Percentiles rank a stretch among this genome's conserved stretches.
Evolutionary conservation across 2,888 invertebrate genomes (phyloP).

Genomic region (Drosophila robusta): DNA sequence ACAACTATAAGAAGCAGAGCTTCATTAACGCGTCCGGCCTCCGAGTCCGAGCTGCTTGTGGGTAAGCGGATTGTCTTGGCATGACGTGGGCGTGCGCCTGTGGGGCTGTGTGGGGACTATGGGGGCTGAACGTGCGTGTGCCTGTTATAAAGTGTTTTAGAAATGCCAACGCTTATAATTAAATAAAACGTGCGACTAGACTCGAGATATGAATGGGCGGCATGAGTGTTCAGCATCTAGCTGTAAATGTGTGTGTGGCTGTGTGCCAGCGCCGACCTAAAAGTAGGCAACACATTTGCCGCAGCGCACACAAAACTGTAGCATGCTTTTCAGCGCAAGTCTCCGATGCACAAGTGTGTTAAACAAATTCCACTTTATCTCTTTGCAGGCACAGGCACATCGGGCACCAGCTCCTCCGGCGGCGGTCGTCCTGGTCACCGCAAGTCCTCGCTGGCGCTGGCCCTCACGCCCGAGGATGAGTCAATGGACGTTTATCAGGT

Average conservation of each 20-base stretch:
- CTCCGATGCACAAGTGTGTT: conserved; percentile 1
- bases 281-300: conserved; percentile 61
- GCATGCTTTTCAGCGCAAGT: conserved; percentile 56
- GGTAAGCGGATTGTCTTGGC: conserved; percentile 60
- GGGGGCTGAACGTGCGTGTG: conserved; percentile 25
- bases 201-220: conserved; percentile 52
- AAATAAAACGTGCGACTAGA: conserved; percentile 71
- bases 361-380: conserved; percentile 4
- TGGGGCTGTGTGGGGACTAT: not conserved
- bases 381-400: conserved; percentile 84
- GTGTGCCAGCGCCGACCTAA: conserved; percentile 41
- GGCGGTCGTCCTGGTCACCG: conserved; percentile 87
- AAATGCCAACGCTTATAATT: conserved; percentile 76
- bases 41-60: conserved; percentile 70
- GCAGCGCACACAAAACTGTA: conserved; percentile 45
- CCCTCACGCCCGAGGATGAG: conserved; percentile 90
- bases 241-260: conserved; percentile 40
- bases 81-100: conserved; percentile 2
- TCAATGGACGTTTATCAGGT: conserved; percentile 89
- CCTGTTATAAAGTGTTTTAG: conserved; percentile 70
- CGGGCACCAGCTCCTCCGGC: conserved; percentile 87
- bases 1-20: conserved; percentile 55
- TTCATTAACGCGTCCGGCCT: conserved; percentile 78
- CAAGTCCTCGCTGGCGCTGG: conserved; percentile 89
- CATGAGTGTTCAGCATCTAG: conserved; percentile 14